phyloP scores from a whole-genome alignment of 2,797 vertebrate species.

The Orientallactaga sibirica region DNA sequence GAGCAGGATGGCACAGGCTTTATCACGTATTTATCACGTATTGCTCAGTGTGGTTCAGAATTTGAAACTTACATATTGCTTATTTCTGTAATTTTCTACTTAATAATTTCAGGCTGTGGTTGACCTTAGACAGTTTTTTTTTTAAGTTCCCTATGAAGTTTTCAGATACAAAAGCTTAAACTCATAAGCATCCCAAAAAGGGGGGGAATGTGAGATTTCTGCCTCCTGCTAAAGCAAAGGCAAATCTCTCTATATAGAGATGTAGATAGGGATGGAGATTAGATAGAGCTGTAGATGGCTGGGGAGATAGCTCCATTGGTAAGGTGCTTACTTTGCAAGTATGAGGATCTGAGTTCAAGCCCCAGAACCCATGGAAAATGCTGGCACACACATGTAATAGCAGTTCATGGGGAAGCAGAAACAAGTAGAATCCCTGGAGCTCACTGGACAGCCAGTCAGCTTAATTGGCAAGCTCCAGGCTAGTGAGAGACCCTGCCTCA shows the following conservation, averaged over 20 bases:
- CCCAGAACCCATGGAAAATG: too few species aligned
- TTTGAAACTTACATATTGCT: neutral
- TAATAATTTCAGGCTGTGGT: neutral
- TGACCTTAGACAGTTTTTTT: neutral
- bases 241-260: neutral
- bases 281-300: neutral
- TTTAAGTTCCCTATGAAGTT: neutral
- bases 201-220: neutral
- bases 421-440: too few species aligned
- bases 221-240: neutral
- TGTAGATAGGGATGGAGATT: neutral
- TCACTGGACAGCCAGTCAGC: too few species aligned
- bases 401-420: too few species aligned
- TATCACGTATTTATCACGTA: neutral
- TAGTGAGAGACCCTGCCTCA: too few species aligned
- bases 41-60: neutral
- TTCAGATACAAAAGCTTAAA: neutral
- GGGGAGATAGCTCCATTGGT: too few species aligned
- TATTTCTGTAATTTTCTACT: neutral
- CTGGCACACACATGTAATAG: too few species aligned
- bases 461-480: too few species aligned
- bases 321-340: too few species aligned
- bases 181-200: neutral
- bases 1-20: neutral
- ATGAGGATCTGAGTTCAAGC: too few species aligned